Evolutionary conservation across 2,113 vertebrate species (phyloP).

Genomic region (Seriola rivoliana): DNA sequence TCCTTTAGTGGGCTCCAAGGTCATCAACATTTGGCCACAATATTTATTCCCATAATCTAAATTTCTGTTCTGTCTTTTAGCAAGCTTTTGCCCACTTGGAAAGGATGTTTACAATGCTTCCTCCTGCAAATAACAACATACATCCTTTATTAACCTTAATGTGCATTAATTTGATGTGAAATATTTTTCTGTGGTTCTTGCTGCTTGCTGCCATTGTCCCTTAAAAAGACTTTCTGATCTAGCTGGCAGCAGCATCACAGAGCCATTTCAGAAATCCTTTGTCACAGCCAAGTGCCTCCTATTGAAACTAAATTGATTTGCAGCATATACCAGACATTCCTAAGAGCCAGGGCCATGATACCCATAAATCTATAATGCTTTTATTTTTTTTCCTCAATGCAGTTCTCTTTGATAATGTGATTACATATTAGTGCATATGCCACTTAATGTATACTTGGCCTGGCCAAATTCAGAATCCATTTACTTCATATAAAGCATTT

Average conservation of each 20-base stretch:
- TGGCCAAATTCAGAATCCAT: slow-evolving; percentile 4
- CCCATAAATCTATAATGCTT: slow-evolving; percentile 47
- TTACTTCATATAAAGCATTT: slow-evolving; percentile 40
- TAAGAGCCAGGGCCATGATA: slow-evolving; percentile 30
- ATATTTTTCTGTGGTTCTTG: background rate
- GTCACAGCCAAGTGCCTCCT: slow-evolving; percentile 50
- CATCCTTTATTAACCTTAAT: background rate
- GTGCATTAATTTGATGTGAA: background rate
- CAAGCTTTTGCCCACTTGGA: background rate
- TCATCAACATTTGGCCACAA: background rate
- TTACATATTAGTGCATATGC: slow-evolving; percentile 46
- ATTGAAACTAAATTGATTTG: slow-evolving; percentile 67
- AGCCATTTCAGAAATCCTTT: slow-evolving; percentile 48
- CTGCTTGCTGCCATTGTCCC: slow-evolving; percentile 1
- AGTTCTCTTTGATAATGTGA: slow-evolving; percentile 52
- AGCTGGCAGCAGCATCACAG: slow-evolving; percentile 17
- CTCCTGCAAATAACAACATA: background rate
- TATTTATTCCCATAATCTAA: background rate
- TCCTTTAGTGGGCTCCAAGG: background rate
- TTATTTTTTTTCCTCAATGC: slow-evolving; percentile 2
- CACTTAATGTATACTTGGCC: slow-evolving; percentile 30
- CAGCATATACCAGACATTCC: slow-evolving; percentile 13
- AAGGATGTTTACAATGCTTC: background rate
- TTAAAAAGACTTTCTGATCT: slow-evolving; percentile 54
- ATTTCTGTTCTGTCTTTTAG: background rate